These are phyloP conservation scores for Ceratina australensis DNA, from an alignment of 1,140 invertebrate species.

Conservation along the genomic window DNA sequence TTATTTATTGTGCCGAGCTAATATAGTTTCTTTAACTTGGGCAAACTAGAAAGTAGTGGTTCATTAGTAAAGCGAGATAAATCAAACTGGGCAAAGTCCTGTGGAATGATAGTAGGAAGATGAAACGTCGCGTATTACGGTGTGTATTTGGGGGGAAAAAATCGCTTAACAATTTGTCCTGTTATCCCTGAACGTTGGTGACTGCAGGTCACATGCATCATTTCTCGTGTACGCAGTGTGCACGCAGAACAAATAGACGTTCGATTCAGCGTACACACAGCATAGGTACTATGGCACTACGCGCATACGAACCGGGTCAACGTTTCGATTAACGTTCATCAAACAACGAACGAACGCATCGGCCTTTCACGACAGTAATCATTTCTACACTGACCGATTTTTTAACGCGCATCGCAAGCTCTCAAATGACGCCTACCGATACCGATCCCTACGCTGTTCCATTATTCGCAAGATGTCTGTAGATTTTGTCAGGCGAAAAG, in stretches of 20 bases:
- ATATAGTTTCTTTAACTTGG: not conserved
- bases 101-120: not conserved
- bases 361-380: constrained; percentile 44
- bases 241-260: constrained; percentile 41
- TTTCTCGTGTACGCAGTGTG: constrained; percentile 37
- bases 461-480: too few relatives aligned
- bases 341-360: constrained; percentile 39
- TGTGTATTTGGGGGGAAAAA: not conserved
- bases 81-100: not conserved
- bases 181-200: constrained; percentile 7
- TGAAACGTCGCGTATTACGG: constrained; percentile 3
- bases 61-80: not conserved
- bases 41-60: not conserved
- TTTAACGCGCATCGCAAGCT: constrained; percentile 51
- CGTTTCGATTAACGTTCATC: constrained; percentile 62
- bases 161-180: constrained; percentile 18
- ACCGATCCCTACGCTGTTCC: not conserved
- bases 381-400: constrained; percentile 50
- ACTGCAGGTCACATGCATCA: constrained; percentile 29
- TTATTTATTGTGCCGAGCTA: too few relatives aligned
- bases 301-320: constrained; percentile 21
- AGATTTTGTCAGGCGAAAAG: constrained; percentile 34
- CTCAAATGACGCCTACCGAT: constrained; percentile 49
- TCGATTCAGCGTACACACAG: constrained; percentile 11
- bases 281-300: too few relatives aligned